Base-by-base conservation (phyloP, 1,140 invertebrate species). In the Aphaenogaster rudis region DNA sequence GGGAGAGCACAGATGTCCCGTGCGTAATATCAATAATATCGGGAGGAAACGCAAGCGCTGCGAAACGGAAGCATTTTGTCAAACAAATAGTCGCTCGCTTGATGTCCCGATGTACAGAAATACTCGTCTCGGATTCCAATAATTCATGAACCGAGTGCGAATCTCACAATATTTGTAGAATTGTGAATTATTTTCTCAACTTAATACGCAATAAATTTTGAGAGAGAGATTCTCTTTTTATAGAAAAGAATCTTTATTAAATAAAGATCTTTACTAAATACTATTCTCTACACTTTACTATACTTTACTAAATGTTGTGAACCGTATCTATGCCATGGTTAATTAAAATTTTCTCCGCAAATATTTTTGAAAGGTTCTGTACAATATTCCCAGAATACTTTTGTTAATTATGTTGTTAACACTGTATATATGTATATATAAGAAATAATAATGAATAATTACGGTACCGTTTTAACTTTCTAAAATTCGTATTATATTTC, bases 11-110 rank as follows among this genome's bases (percentile, higher is more conserved):
- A 87, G 74, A 80, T 79, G 54, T 69, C 59, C 52, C 36, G 13
- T 50, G 77, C 64, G 54, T 80, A 88, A 86, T 90, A 89, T 87
- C 84, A 82, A 87, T 90, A 89, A 88, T 54, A 61, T 69, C 69
- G 33, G 50, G 48, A 85, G 33, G 13, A 72, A 86, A 63, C 13
- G 11, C 45, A 69, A 52, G 33, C 66, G 42, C 28, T 69, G 69
- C 63, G 36, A 89, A 74, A 61, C 71, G 45, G 85, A 57, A 76
- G 57, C 81, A 76, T 82, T 89, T 82, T 82, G 76, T 54, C 64
- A 61, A 42, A 45, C 64, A 67, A 79, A 88, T 84, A 59, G 54
- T 28, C 36, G 57, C 50, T 78, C 64, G 57, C 74, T 79, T 89
- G 77, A 89, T 74, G 54, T 36, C 61, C 50, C 48, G 78, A 42